Evolutionary conservation across 1,140 invertebrate species (phyloP).

Genomic region (Drosophila sproati): DNA sequence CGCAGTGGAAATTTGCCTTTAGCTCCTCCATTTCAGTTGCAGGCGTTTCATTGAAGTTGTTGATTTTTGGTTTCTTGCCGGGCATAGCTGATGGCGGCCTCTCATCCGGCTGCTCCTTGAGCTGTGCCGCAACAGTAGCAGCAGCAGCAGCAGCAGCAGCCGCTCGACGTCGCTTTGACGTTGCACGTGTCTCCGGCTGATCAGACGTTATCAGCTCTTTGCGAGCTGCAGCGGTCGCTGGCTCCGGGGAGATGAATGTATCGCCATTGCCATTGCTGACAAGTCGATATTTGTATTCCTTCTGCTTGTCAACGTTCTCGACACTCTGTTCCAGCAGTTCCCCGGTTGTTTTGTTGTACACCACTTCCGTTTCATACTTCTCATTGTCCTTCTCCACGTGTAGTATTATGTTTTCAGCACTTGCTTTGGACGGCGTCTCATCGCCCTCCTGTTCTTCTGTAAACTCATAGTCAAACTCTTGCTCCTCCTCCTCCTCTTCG

Average conservation of each 20-base stretch:
- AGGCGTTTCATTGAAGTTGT: neutral
- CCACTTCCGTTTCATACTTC: slow-evolving; percentile 54
- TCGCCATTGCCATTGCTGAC: slow-evolving; percentile 58
- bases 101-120: slow-evolving; percentile 5
- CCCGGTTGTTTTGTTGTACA: slow-evolving; percentile 48
- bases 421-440: slow-evolving; percentile 25
- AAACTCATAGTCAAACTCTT: slow-evolving; percentile 65
- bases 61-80: slow-evolving; percentile 15
- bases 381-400: slow-evolving; percentile 51
- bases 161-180: slow-evolving; percentile 28
- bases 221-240: slow-evolving; percentile 9
- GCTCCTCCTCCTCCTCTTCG: slow-evolving; percentile 26
- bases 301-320: slow-evolving; percentile 13
- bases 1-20: slow-evolving; percentile 65
- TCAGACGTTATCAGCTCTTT: slow-evolving; percentile 19
- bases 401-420: slow-evolving; percentile 47
- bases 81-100: neutral
- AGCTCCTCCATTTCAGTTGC: slow-evolving; percentile 24
- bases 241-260: slow-evolving; percentile 38
- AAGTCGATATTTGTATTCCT: slow-evolving; percentile 55
- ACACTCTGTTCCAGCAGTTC: slow-evolving; percentile 21
- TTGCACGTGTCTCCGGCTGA: neutral
- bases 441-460: slow-evolving; percentile 45
- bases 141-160: slow-evolving; percentile 20
- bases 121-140: slow-evolving; percentile 22